Evolutionary conservation across 2,113 vertebrate species (phyloP), one percentile per base, ranked within the genome.

Genomic region (Drymodes brunneopygia): DNA sequence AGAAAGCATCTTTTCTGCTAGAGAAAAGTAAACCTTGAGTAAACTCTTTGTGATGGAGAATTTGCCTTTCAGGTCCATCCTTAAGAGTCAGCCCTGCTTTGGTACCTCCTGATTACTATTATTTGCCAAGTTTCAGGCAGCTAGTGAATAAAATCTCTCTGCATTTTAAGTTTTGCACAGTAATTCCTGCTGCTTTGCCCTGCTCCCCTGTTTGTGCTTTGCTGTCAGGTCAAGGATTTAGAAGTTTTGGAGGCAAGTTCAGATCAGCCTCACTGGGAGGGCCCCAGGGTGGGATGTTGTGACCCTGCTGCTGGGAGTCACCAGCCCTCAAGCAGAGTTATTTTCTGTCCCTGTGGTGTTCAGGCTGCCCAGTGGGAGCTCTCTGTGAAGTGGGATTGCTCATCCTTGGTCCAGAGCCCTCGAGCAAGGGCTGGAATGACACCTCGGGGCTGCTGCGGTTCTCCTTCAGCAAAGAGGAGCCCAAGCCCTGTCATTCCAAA

Each of bases 361-460:
- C 7, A 19, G 73, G 90, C 60, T 58, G 22, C 61, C 57, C 1
- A 3, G 56, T 33, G 9, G 14, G 47, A 73, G 75, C 53, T 6
- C 11, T 15, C 6, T 28, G 48, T 25, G 5, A 4, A 48, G 7
- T 17, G 2, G 62, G 60, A 58, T n/a, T 14, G 10, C 42, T 31
- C 3, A 1, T 12, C 28, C 61, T 48, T 2, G 50, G 9, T 25
- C 24, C n/a, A 3, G 18, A 12, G 44, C 15, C 64, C 81, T 53
- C 0, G 2, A 21, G 45, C 50, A 42, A 42, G 47, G 44, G 75
- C 4, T 51, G 62, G 5, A 31, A 31, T 24, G 65, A 38, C 51
- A 16, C 66, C 57, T 28, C 0, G 0, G n/a, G n/a, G 35, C 38
- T 73, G 38, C 69, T 13, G 31, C 0, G 4, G 50, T 44, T 66